A percentile compares a stretch with the other conserved stretches of the same genome.
These are phyloP conservation scores for Pangasianodon gigas DNA, from an alignment of 2,113 vertebrate genomes.

Conservation along the genomic window DNA sequence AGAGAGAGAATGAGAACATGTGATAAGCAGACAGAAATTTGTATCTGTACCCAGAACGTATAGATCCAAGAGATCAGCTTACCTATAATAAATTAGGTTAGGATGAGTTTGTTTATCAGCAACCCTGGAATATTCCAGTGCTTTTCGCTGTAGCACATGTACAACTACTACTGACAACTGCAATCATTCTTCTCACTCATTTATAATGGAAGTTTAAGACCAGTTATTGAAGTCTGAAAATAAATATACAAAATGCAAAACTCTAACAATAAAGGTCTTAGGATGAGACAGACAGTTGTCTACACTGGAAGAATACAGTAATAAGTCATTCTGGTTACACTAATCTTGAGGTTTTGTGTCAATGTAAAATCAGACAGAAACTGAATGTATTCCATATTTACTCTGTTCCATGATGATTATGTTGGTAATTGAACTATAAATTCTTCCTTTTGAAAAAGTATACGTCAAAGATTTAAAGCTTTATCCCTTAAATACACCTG, in stretches of 20 bases:
- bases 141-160: neutral
- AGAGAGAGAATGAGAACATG: neutral
- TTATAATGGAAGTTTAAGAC: too few relatives aligned
- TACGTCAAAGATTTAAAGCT: neutral
- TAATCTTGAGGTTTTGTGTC: neutral
- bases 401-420: neutral
- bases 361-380: neutral
- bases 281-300: neutral
- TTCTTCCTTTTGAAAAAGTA: neutral
- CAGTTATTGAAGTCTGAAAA: neutral
- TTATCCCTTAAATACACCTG: neutral
- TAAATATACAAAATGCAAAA: neutral
- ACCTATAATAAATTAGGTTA: constrained; percentile 56
- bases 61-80: constrained; percentile 68
- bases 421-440: neutral
- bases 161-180: neutral
- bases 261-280: neutral
- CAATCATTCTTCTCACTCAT: neutral
- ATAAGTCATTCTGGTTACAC: neutral
- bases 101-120: constrained; percentile 75
- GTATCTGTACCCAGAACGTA: neutral
- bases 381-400: neutral
- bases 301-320: neutral
- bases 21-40: neutral
- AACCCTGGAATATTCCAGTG: constrained; percentile 54